A percentile compares a stretch with the other conserved stretches of the same genome.
Conservation (phyloP, 1,140 invertebrate genomes). For the Zophobas morio region DNA sequence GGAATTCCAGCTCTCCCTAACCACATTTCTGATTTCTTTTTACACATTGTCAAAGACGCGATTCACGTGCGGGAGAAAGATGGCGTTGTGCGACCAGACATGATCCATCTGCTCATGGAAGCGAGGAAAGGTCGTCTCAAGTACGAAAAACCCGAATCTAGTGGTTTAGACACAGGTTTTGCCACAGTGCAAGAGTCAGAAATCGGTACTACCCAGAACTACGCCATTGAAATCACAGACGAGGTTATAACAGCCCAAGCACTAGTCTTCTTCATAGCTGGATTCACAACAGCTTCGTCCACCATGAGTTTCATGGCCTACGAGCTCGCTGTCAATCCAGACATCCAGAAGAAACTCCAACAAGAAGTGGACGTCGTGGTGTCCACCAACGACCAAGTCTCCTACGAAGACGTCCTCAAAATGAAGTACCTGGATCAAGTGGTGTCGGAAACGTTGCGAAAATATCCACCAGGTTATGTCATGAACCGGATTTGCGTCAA, state of each 20-base stretch:
- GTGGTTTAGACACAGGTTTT: constrained; percentile 64
- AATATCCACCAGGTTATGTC: constrained; percentile 69
- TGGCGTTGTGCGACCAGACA: constrained; percentile 66
- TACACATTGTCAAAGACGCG: constrained; percentile 61
- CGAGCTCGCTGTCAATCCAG: constrained; percentile 70
- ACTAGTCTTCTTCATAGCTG: constrained; percentile 75
- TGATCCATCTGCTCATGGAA: constrained; percentile 69
- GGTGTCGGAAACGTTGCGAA: constrained; percentile 51
- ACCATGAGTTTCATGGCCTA: constrained; percentile 60
- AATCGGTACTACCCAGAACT: constrained; percentile 51
- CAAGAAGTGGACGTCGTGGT: constrained; percentile 58
- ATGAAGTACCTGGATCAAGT: constrained; percentile 57
- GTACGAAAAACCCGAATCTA: constrained; percentile 41
- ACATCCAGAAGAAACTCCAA: constrained; percentile 66
- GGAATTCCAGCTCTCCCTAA: constrained; percentile 53
- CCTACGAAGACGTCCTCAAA: constrained; percentile 49
- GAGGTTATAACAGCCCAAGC: constrained; percentile 77
- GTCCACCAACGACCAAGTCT: constrained; percentile 10
- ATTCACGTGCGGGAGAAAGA: constrained; percentile 65
- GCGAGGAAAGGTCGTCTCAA: constrained; percentile 65
- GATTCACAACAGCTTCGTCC: constrained; percentile 72
- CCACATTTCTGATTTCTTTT: constrained; percentile 57
- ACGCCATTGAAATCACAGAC: constrained; percentile 64
- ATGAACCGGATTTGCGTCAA: constrained; percentile 71
- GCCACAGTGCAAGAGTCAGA: constrained; percentile 63